These are phyloP conservation scores for Odontomachus brunneus DNA, from an alignment of 1,140 invertebrate species.

Conservation along the genomic window DNA sequence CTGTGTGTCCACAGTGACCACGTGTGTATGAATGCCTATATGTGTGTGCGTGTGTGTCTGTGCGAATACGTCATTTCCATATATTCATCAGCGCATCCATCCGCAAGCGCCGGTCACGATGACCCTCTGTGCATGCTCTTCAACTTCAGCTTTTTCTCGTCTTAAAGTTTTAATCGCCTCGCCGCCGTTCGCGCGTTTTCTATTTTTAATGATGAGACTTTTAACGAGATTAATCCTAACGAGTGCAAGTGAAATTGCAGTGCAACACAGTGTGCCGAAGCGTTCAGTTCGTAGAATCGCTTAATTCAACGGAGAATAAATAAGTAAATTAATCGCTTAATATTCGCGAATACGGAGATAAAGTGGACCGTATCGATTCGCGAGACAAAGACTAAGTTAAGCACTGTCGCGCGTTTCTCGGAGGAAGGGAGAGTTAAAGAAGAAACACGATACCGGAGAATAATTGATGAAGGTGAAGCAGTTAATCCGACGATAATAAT, in stretches of 20 bases:
- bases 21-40: background rate
- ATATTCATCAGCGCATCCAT: slow-evolving; percentile 30
- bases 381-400: too few relatives aligned
- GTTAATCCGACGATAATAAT: background rate
- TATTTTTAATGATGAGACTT: background rate
- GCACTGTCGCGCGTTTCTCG: background rate
- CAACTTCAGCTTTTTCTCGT: background rate
- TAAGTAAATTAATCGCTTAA: too few relatives aligned
- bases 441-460: background rate
- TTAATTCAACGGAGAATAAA: too few relatives aligned
- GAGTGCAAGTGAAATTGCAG: background rate
- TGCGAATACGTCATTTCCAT: background rate
- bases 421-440: too few relatives aligned
- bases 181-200: too few relatives aligned
- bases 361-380: too few relatives aligned
- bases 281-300: too few relatives aligned
- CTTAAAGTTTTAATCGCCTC: slow-evolving; percentile 10
- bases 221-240: slow-evolving; percentile 1
- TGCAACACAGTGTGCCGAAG: background rate
- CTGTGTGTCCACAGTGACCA: slow-evolving; percentile 3
- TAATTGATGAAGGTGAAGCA: background rate
- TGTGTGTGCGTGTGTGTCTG: background rate
- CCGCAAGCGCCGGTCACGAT: background rate
- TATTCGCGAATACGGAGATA: too few relatives aligned
- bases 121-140: background rate